A percentile compares a stretch with the other conserved stretches of the same genome.
Conservation (phyloP, 2,113 vertebrate genomes). For the Peromyscus maniculatus region DNA sequence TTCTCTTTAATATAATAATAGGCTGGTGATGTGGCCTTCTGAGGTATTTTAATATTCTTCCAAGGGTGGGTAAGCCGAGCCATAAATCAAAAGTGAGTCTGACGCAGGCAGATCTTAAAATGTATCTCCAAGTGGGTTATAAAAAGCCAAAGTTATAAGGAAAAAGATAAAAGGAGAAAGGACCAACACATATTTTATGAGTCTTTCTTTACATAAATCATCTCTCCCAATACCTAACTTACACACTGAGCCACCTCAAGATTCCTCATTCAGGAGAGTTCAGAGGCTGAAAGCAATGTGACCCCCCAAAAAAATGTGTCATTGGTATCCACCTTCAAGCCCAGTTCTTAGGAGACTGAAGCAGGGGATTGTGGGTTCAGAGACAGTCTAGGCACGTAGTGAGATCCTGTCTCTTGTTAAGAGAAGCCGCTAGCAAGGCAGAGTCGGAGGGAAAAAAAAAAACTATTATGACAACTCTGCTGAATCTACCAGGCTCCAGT, state of each 20-base stretch:
- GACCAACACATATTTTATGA: constrained; percentile 55
- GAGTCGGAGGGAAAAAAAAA: background rate
- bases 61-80: constrained; percentile 45
- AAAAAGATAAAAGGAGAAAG: constrained; percentile 62
- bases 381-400: background rate
- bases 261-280: background rate
- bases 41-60: constrained; percentile 67
- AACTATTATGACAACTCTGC: background rate
- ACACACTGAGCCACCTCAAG: background rate
- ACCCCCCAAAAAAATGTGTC: background rate
- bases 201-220: constrained; percentile 56
- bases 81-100: constrained; percentile 54
- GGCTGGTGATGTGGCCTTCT: constrained; percentile 30
- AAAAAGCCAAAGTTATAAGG: constrained; percentile 67
- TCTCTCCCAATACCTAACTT: constrained; percentile 2
- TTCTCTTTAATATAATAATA: constrained; percentile 51
- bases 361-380: background rate
- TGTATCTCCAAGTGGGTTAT: constrained; percentile 43
- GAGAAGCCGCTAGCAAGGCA: background rate
- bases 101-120: constrained; percentile 22
- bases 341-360: background rate
- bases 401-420: background rate
- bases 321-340: background rate
- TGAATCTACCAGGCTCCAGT: background rate
- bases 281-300: background rate